phyloP scores from a whole-genome alignment of 2,113 vertebrate species.

The Platichthys stellatus region DNA sequence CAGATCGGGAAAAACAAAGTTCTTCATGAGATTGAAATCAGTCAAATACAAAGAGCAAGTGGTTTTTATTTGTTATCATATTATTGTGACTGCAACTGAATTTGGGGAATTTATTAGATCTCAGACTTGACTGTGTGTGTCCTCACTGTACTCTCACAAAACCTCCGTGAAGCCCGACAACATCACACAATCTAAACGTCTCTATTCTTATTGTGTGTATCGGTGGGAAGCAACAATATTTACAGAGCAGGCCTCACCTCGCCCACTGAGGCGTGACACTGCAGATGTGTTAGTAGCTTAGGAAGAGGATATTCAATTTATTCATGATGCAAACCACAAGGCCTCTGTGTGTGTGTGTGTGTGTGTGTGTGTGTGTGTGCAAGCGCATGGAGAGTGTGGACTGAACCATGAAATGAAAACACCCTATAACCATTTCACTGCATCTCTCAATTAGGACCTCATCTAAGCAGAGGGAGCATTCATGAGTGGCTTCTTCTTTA shows the following conservation, averaged over 20 bases:
- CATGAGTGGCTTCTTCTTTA: slow-evolving; percentile 59
- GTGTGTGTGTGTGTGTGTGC: slow-evolving; percentile 29
- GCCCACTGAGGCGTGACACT: slow-evolving; percentile 54
- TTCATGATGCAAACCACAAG: slow-evolving; percentile 77
- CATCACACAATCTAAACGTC: slow-evolving; percentile 39
- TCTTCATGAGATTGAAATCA: not conserved
- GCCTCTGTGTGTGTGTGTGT: slow-evolving; percentile 31
- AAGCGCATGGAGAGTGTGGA: slow-evolving; percentile 63
- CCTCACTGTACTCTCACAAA: not conserved
- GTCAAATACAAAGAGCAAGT: not conserved
- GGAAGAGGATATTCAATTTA: slow-evolving; percentile 76
- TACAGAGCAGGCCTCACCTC: slow-evolving; percentile 35
- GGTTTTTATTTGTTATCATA: not conserved
- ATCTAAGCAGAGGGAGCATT: slow-evolving; percentile 64
- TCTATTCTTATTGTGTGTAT: slow-evolving; percentile 40
- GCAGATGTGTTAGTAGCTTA: slow-evolving; percentile 70
- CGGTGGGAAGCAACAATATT: slow-evolving; percentile 35
- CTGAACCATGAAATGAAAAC: slow-evolving; percentile 79
- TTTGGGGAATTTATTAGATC: not conserved
- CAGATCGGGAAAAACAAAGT: not conserved
- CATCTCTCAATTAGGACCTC: slow-evolving; percentile 77
- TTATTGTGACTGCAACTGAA: not conserved
- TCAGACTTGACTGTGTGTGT: not conserved
- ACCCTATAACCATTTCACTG: slow-evolving; percentile 74
- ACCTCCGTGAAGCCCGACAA: not conserved